Conservation (phyloP, 1,140 invertebrate species). For the Drosophila grimshawi region DNA sequence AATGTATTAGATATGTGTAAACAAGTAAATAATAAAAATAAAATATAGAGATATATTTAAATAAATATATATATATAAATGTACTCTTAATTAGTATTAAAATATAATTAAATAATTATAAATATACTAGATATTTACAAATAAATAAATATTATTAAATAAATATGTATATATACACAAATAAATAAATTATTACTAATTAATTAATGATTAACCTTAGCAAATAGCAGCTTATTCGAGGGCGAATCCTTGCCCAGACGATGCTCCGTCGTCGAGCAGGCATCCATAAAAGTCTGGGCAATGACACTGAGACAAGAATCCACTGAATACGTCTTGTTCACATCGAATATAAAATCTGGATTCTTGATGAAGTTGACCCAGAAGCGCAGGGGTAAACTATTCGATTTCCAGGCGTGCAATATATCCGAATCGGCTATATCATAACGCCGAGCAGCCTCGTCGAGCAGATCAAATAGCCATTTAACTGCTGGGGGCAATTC, state of each 20-base stretch:
- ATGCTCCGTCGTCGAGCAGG: constrained; percentile 95
- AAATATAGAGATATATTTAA: not conserved
- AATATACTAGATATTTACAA: too few species aligned
- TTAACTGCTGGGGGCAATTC: constrained; percentile 96
- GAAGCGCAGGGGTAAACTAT: constrained; percentile 96
- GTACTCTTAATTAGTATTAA: too few species aligned
- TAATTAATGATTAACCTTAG: constrained; percentile 87
- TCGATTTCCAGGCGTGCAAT: constrained; percentile 98
- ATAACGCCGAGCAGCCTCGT: constrained; percentile 94
- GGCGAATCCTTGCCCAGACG: constrained; percentile 96
- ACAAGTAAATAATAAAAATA: not conserved
- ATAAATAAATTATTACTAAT: too few species aligned
- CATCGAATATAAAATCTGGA: constrained; percentile 98
- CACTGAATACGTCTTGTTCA: constrained; percentile 95
- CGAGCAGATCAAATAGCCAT: constrained; percentile 97
- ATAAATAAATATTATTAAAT: too few species aligned
- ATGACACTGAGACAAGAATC: constrained; percentile 97
- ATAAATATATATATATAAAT: too few species aligned
- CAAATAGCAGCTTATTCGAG: constrained; percentile 97
- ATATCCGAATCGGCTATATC: constrained; percentile 95
- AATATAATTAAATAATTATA: too few species aligned
- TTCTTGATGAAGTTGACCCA: constrained; percentile 99
- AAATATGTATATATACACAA: too few species aligned
- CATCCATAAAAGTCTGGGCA: constrained; percentile 98
- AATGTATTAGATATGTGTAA: not conserved